A percentile compares a stretch with the other conserved stretches of the same genome.
Conservation (phyloP, 2,113 vertebrate species). For the Numida meleagris region DNA sequence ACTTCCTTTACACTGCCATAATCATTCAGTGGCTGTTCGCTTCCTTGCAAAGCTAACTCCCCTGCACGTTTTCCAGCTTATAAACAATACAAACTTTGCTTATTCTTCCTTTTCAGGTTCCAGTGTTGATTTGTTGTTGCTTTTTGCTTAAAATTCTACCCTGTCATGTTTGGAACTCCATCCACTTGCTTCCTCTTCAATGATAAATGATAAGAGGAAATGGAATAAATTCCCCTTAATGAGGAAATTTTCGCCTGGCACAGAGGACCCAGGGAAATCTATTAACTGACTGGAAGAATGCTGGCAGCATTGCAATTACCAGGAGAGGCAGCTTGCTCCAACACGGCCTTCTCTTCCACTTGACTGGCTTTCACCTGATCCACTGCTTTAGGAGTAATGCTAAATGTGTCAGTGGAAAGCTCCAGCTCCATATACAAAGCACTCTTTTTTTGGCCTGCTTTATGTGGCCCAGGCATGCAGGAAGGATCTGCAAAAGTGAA, state of each 20-base stretch:
- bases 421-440: slow-evolving; percentile 5
- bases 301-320: slow-evolving; percentile 61
- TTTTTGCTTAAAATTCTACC: slow-evolving; percentile 72
- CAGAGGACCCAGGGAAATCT: slow-evolving; percentile 71
- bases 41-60: background rate
- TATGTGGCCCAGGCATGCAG: accelerated
- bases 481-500: background rate
- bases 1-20: slow-evolving; percentile 13
- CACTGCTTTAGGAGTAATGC: slow-evolving; percentile 35
- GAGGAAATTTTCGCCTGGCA: slow-evolving; percentile 78
- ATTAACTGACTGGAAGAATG: slow-evolving; percentile 45
- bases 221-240: slow-evolving; percentile 78
- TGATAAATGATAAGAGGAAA: slow-evolving; percentile 75
- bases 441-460: background rate
- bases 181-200: slow-evolving; percentile 59
- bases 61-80: slow-evolving; percentile 13
- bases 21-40: slow-evolving; percentile 1
- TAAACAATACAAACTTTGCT: slow-evolving; percentile 16
- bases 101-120: background rate
- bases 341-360: slow-evolving; percentile 55
- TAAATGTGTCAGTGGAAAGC: slow-evolving; percentile 44
- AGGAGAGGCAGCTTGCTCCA: background rate
- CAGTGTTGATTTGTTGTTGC: slow-evolving; percentile 9
- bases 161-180: slow-evolving; percentile 63
- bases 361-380: slow-evolving; percentile 67